These are phyloP conservation scores for Xiphorhynchus erythropygius DNA, from an alignment of 2,797 vertebrate species.

Conservation along the genomic window DNA sequence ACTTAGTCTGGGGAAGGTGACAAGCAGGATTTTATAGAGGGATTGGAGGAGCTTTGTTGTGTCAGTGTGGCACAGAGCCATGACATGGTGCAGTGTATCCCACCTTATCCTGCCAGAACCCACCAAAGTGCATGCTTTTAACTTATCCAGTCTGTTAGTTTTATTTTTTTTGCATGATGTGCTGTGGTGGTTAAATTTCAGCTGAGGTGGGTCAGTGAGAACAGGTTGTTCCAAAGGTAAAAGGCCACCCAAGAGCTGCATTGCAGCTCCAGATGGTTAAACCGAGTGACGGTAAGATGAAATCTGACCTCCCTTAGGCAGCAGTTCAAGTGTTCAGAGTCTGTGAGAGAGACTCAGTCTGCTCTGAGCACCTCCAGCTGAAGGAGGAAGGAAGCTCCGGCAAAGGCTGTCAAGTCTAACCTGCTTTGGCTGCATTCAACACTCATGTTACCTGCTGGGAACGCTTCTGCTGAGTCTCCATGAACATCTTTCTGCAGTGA, in stretches of 20 bases:
- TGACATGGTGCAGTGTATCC: neutral
- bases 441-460: neutral
- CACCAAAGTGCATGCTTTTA: neutral
- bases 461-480: neutral
- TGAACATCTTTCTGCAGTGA: neutral
- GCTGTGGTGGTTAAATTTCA: conserved; percentile 20
- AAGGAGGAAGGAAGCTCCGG: neutral
- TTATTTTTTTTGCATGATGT: neutral
- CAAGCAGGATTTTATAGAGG: neutral
- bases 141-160: neutral
- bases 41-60: neutral
- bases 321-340: neutral
- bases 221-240: conserved; percentile 42
- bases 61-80: neutral
- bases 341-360: neutral
- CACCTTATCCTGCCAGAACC: neutral
- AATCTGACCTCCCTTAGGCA: neutral
- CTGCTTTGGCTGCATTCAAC: neutral
- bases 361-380: neutral
- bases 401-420: neutral
- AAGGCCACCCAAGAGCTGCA: neutral
- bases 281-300: neutral
- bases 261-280: neutral
- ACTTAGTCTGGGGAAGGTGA: neutral
- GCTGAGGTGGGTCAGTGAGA: neutral